Percentiles rank a stretch among this genome's conserved stretches.
Evolutionary conservation across 2,113 vertebrate species (phyloP).

Genomic region (Barbus barbus): DNA sequence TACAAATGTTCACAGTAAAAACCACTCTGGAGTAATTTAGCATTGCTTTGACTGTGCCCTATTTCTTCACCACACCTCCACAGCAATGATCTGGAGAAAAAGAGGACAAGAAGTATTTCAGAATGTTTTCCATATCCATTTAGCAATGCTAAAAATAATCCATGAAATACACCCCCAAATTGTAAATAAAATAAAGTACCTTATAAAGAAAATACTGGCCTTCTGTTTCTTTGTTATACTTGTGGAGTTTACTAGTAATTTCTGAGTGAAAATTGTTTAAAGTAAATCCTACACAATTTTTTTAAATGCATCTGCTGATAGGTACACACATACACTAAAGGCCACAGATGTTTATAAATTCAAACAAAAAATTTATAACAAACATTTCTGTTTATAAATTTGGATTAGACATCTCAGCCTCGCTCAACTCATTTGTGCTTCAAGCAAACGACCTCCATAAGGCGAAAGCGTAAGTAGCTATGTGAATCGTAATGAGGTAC

Average conservation of each 20-base stretch:
- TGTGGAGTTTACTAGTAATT: no score
- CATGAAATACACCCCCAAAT: no score
- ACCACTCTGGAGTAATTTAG: neutral
- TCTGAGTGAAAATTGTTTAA: no score
- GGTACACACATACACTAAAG: neutral
- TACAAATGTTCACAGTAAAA: neutral
- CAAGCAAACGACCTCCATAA: neutral
- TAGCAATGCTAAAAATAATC: neutral
- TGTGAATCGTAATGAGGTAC: conserved; percentile 3
- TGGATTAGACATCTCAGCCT: neutral
- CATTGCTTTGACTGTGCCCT: neutral
- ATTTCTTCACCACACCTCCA: neutral
- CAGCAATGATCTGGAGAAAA: neutral
- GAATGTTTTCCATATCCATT: neutral
- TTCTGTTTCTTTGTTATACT: no score
- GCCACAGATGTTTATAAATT: neutral
- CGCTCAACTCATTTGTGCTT: neutral
- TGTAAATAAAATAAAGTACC: no score
- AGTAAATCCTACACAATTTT: no score
- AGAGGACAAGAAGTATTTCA: neutral
- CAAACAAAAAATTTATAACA: no score
- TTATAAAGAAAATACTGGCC: no score
- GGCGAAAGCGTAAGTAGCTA: no score
- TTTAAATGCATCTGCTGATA: neutral
- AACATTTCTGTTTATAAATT: neutral